Percentiles rank a stretch among this genome's conserved stretches.
Conservation (phyloP, 2,113 vertebrate genomes). For the Atherinomorus stipes region DNA sequence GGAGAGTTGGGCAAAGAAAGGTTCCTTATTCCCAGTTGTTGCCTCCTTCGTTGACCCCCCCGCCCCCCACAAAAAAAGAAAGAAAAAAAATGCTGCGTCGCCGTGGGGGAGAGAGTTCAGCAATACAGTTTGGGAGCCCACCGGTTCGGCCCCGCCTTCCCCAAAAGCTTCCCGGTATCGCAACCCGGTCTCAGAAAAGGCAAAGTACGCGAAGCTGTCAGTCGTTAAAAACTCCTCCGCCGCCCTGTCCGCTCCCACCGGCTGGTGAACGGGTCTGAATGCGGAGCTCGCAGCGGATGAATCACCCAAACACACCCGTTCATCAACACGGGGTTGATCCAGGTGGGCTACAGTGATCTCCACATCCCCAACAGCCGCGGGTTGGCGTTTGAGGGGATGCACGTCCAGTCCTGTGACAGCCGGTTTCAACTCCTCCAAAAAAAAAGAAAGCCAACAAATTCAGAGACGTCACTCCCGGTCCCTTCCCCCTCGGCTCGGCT, state of each 20-base stretch:
- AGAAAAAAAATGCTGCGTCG: slow-evolving; percentile 54
- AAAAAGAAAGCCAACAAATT: no score
- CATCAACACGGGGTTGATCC: slow-evolving; percentile 46
- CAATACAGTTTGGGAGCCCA: slow-evolving; percentile 72
- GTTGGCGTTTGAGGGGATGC: slow-evolving; percentile 10
- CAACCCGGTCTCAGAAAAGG: slow-evolving; percentile 43
- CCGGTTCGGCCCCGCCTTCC: slow-evolving; percentile 80
- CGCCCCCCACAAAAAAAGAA: slow-evolving; percentile 17
- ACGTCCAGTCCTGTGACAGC: background rate
- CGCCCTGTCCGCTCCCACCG: slow-evolving; percentile 24
- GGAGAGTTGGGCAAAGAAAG: slow-evolving; percentile 50
- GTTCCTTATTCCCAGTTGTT: slow-evolving; percentile 59
- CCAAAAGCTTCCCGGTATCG: slow-evolving; percentile 62
- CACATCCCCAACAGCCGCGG: slow-evolving; percentile 43
- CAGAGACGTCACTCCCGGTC: background rate
- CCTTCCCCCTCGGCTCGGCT: slow-evolving; percentile 16
- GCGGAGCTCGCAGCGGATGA: slow-evolving; percentile 1
- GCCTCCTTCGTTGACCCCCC: slow-evolving; percentile 44
- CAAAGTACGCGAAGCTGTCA: slow-evolving; percentile 43
- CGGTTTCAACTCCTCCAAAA: background rate
- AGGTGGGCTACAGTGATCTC: slow-evolving; percentile 48
- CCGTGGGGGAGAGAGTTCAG: slow-evolving; percentile 46
- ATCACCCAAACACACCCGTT: slow-evolving; percentile 1
- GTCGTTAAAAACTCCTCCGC: slow-evolving; percentile 48
- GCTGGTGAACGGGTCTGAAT: background rate